Evolutionary conservation across 2,113 vertebrate genomes (phyloP).

Genomic region (Oreotragus oreotragus): DNA sequence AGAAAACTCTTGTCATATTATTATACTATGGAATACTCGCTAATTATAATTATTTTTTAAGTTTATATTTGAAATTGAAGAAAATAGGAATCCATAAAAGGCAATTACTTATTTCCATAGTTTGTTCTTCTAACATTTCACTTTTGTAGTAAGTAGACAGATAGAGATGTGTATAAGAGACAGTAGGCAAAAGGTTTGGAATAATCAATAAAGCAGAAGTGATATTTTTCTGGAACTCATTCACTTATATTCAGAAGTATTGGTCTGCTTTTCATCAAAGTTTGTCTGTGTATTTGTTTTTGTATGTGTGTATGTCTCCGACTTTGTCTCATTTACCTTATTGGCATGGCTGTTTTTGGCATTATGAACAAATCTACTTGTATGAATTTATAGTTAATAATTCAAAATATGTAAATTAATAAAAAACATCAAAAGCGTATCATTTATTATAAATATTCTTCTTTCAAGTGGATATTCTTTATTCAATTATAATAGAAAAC

Average conservation of each 20-base stretch:
- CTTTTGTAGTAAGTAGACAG: background rate
- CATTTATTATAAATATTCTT: background rate
- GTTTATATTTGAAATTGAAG: background rate
- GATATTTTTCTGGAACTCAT: too few species aligned
- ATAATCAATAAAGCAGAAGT: too few species aligned
- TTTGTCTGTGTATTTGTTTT: background rate
- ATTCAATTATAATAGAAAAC: background rate
- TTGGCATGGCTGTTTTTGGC: background rate
- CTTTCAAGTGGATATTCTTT: background rate
- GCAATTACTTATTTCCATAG: background rate
- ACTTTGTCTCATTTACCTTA: background rate
- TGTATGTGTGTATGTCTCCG: background rate
- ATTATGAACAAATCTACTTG: background rate
- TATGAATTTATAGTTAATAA: slow-evolving; percentile 18
- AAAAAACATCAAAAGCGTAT: slow-evolving; percentile 4
- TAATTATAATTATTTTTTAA: background rate
- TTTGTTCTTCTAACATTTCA: background rate
- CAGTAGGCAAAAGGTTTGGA: too few species aligned
- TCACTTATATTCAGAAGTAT: background rate
- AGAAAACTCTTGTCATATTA: background rate
- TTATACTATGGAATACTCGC: background rate
- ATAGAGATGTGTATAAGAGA: too few species aligned
- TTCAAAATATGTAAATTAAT: background rate
- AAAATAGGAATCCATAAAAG: background rate
- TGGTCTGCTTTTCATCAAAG: background rate